These are phyloP conservation scores for Myocastor coypus DNA, from an alignment of 2,113 vertebrate genomes.

Conservation along the genomic window DNA sequence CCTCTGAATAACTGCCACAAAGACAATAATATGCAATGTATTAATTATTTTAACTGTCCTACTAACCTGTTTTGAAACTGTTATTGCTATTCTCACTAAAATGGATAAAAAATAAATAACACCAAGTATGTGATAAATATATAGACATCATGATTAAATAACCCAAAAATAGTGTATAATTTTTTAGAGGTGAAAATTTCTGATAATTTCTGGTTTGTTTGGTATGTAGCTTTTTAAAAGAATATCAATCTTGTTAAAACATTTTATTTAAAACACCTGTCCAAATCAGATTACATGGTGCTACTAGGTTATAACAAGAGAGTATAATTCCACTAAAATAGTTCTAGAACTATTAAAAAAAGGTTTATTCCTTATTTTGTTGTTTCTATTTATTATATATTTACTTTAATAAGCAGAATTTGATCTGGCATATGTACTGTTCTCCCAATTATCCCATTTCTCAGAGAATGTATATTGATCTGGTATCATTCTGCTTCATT, in stretches of 20 bases:
- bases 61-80: too few species aligned
- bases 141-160: not conserved
- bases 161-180: not conserved
- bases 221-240: not conserved
- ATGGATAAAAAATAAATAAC: too few species aligned
- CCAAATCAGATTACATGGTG: not conserved
- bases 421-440: not conserved
- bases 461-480: slow-evolving; percentile 45
- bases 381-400: not conserved
- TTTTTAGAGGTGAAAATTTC: not conserved
- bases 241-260: not conserved
- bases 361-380: slow-evolving; percentile 37
- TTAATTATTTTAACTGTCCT: too few species aligned
- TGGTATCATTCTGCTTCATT: not conserved
- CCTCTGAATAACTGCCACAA: too few species aligned
- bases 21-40: too few species aligned
- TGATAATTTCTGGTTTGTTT: slow-evolving; percentile 14
- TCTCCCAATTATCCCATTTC: not conserved
- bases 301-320: not conserved
- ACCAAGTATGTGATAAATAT: not conserved
- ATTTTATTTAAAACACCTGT: not conserved
- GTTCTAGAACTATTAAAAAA: not conserved
- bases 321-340: not conserved
- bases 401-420: slow-evolving; percentile 15
- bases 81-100: too few species aligned